Evolutionary conservation across 2,113 vertebrate species (phyloP), one percentile per base, ranked within the genome.

Genomic region (Gopherus evgoodei): DNA sequence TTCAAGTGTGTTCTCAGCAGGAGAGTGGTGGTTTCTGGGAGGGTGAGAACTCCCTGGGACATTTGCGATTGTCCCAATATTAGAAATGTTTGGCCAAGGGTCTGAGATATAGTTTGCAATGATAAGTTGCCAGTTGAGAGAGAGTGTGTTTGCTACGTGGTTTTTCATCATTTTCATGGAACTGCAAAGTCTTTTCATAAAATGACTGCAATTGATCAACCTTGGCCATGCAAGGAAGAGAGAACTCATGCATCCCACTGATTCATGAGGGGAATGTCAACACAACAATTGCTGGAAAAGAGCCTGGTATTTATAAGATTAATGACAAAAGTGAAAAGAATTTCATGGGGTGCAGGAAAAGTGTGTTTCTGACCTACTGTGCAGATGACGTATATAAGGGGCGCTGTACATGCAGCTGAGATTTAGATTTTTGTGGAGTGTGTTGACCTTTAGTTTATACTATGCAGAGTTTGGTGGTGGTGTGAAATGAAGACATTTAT

Each of bases 161-260:
- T 50, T 50, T 21, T 89, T 92, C 84, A 35, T 91, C n/a, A 8
- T 38, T 72, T 59, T 27, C 12, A 17, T 84, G 19, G 75, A 42
- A 47, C 42, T 78, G 42, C 42, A 44, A 16, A 44, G 24, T 29
- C 42, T 78, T 65, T 90, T 89, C 54, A 57, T 47, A 57, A 54
- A 88, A 83, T 27, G 0, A 12, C 57, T 81, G 56, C 52, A 49
- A 44, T 50, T 7, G 11, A 31, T 50, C 7, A 8, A 57, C 38
- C 53, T 83, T 83, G 53, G 54, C 14, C 14, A 19, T 16, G 9
- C 42, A 84, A 52, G 0, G 1, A 10, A 86, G 56, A 44, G 19
- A 6, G 62, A 50, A 47, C 1, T 0, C 9, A 56, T 81, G 76
- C 44, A 17, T n/a, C 29, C 25, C 17, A 3, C 10, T 1, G 0